Base-by-base conservation (phyloP, 2,113 vertebrate genomes). In the Poeciliopsis prolifica region DNA sequence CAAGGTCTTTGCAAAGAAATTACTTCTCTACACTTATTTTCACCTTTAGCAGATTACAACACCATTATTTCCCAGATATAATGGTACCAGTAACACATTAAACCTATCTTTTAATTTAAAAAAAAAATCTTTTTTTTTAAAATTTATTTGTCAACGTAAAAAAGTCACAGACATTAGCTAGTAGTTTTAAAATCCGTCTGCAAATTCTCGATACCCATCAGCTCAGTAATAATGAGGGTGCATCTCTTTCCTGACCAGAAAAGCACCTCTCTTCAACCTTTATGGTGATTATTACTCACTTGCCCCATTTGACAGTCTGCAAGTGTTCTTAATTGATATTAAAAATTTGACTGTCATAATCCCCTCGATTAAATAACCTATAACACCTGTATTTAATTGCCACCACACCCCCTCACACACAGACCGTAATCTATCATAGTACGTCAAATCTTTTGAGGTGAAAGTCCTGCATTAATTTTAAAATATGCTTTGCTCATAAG, bases 271-370 rank as follows among this genome's bases (percentile, higher is more conserved):
- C 51, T 58, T 74, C 63, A 66, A 77, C 68, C 64, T 37, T 74
- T 71, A 62, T 33, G 5, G 1, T 42, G 62, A 84, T 82, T 79
- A 79, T 67, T 63, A 35, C 29, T 29, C 5, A 30, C 42, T 37
- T 6, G 51, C 35, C 35, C 7, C 9, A 67, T 70, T 79, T 67
- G n/a, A 74, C 48, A 67, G 65, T 70, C 74, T 70, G 26, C 42
- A 28, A 51, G 72, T 26, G 10, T 68, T 70, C 58, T 73, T 70
- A 33, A 81, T 73, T 78, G 62, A 67, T 78, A 70, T 81, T 84
- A 70, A 78, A 77, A 74, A 64, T 65, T 33, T 65, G 60, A 64
- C 54, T 73, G 60, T 51, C 64, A 71, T 75, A 81, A 76, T 71
- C 72, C 30, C 37, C 65, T 26, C 35, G 51, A 51, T 73, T 72